Evolutionary conservation across 2,888 invertebrate species (phyloP).

Genomic region (Dugesia japonica): DNA sequence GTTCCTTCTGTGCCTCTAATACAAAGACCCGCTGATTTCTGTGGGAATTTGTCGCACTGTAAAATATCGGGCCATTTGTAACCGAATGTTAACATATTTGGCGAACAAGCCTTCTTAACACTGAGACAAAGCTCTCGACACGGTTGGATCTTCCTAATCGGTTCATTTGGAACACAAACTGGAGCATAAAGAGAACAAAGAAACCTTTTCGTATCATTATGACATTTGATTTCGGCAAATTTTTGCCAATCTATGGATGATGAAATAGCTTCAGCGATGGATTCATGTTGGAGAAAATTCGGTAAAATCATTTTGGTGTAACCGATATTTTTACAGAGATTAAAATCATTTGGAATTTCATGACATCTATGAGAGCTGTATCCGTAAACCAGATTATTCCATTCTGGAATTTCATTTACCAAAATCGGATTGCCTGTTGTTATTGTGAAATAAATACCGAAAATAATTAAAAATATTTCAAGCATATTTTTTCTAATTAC

Average conservation of each 20-base stretch:
- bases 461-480: background rate
- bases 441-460: background rate
- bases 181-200: conserved; percentile 82
- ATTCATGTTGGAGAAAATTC: conserved; percentile 32
- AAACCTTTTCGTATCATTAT: conserved; percentile 50
- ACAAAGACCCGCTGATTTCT: background rate
- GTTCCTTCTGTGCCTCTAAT: background rate
- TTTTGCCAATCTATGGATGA: conserved; percentile 30
- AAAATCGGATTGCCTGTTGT: background rate
- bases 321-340: conserved; percentile 33
- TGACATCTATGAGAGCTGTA: background rate
- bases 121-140: conserved; percentile 74
- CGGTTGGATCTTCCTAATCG: conserved; percentile 72
- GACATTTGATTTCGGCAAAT: conserved; percentile 31
- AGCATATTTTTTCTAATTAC: background rate
- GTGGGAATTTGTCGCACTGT: conserved; percentile 71
- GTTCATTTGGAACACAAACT: conserved; percentile 76
- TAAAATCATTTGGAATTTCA: conserved; percentile 30
- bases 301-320: conserved; percentile 33
- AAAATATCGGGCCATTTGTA: conserved; percentile 78
- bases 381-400: background rate
- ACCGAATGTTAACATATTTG: conserved; percentile 73
- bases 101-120: conserved; percentile 63
- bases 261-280: conserved; percentile 27
- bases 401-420: background rate